Percentiles rank a stretch among this genome's conserved stretches.
Conservation (phyloP, 2,797 vertebrate species). For the Linurgus olivaceus region DNA sequence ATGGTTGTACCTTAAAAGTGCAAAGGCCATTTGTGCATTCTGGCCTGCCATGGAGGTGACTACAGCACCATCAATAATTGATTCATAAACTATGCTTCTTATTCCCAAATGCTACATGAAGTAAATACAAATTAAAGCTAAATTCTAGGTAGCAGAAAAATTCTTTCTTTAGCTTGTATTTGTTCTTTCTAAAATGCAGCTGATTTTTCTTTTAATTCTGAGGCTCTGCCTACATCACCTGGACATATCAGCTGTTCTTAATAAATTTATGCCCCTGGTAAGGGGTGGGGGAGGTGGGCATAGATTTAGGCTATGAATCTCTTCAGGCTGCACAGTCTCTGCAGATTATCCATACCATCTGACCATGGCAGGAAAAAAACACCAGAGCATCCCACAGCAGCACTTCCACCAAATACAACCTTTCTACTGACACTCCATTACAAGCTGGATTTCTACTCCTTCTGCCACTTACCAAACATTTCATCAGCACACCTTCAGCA, state of each 20-base stretch:
- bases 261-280: background rate
- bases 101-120: slow-evolving; percentile 61
- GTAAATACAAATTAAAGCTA: slow-evolving; percentile 29
- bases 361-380: background rate
- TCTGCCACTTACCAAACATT: background rate
- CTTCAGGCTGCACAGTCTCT: background rate
- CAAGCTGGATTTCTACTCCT: background rate
- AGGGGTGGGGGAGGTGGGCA: background rate
- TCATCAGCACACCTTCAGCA: background rate
- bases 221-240: background rate
- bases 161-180: slow-evolving; percentile 42
- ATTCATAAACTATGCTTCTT: slow-evolving; percentile 62
- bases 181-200: slow-evolving; percentile 7
- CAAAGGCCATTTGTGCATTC: slow-evolving; percentile 60
- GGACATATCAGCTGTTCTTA: background rate
- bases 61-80: slow-evolving; percentile 69
- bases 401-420: background rate
- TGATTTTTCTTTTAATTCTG: slow-evolving; percentile 2
- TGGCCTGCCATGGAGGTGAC: slow-evolving; percentile 40
- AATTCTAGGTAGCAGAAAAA: slow-evolving; percentile 20
- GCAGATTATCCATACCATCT: background rate
- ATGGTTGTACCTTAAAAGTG: slow-evolving; percentile 39
- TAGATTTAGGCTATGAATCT: background rate
- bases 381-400: background rate
- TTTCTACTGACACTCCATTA: background rate